Conservation (phyloP, 30 jellyfish, hydroid and myxozoan species). For the Hydractinia echinata region DNA sequence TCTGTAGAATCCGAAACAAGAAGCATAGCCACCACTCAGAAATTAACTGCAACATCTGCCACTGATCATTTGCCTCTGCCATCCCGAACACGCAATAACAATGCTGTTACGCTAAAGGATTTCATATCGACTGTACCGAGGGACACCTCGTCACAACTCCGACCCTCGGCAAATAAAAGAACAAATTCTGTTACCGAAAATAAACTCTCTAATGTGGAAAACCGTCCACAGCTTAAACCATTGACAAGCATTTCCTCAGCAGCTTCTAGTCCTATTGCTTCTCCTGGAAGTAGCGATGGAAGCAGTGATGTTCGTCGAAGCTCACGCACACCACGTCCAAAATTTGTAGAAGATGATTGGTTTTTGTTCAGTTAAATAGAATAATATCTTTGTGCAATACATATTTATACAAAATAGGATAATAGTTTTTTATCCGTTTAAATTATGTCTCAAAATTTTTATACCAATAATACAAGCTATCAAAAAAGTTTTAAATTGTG, state of each 20-base stretch:
- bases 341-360: conserved; percentile 44
- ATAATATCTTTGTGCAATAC: background rate
- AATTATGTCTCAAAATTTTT: too few relatives aligned
- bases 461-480: too few relatives aligned
- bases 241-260: conserved; percentile 1
- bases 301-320: conserved; percentile 40
- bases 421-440: too few relatives aligned
- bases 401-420: too few relatives aligned
- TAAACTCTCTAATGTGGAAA: background rate
- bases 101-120: conserved; percentile 14
- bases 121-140: background rate
- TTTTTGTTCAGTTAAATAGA: conserved; percentile 25
- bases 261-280: conserved; percentile 17
- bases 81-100: conserved; percentile 2
- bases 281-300: background rate
- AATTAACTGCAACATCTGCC: background rate
- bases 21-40: background rate
- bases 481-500: too few relatives aligned
- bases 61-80: background rate
- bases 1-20: background rate
- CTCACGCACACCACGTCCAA: conserved; percentile 49
- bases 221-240: background rate
- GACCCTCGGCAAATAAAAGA: background rate
- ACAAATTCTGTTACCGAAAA: background rate
- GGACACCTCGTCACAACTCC: background rate